Conservation (phyloP, 2,797 vertebrate genomes). For the Phyllotis vaccarum region DNA sequence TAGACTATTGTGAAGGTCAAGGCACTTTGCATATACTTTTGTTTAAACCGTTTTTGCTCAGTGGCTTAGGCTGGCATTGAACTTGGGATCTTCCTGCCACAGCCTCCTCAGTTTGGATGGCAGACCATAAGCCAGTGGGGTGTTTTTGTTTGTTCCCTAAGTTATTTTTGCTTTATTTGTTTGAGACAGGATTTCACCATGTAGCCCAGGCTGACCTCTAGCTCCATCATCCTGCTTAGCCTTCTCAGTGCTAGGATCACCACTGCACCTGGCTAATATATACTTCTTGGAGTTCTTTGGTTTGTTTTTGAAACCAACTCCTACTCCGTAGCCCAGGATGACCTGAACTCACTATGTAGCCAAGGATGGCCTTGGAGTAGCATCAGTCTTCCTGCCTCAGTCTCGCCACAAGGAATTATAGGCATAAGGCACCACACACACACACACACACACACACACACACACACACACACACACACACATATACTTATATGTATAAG, state of each 20-base stretch:
- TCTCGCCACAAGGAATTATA: background rate
- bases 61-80: background rate
- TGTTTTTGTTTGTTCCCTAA: background rate
- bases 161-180: background rate
- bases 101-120: background rate
- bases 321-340: background rate
- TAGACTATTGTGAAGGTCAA: conserved; percentile 42
- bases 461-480: no score
- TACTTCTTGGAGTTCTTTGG: background rate
- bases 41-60: background rate
- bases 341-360: background rate
- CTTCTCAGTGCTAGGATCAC: background rate
- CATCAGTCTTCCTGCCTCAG: background rate
- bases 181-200: background rate
- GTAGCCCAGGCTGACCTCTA: background rate
- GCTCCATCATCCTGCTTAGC: background rate
- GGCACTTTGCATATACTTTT: background rate
- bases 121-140: background rate
- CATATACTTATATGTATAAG: no score
- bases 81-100: background rate
- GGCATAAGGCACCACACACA: background rate
- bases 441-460: no score
- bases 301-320: background rate
- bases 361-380: background rate
- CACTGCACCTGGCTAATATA: background rate